A percentile compares a stretch with the other conserved stretches of the same genome.
Conservation (phyloP, 2,888 invertebrate species). For the Spilosoma lubricipeda region DNA sequence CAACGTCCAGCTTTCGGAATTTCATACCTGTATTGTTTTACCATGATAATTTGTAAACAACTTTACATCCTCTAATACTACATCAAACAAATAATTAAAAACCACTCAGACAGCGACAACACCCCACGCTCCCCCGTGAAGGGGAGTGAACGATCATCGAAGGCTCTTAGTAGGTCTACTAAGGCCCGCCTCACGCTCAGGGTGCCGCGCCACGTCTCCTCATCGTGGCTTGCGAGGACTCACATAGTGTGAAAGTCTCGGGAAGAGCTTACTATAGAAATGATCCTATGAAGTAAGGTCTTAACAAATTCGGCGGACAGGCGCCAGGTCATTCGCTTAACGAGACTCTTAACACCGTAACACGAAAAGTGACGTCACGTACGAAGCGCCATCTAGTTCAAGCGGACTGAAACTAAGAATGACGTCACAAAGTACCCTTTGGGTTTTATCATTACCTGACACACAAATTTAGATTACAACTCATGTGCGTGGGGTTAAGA, state of each 20-base stretch:
- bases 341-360: slow-evolving; percentile 23
- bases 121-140: slow-evolving; percentile 39
- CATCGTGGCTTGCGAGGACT: slow-evolving; percentile 53
- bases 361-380: slow-evolving; percentile 22
- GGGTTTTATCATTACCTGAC: too few species aligned
- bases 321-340: slow-evolving; percentile 23
- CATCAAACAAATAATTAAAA: too few species aligned
- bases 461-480: too few species aligned
- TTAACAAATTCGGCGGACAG: slow-evolving; percentile 16
- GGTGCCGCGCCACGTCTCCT: too few species aligned
- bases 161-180: too few species aligned
- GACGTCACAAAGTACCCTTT: background rate
- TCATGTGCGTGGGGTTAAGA: background rate
- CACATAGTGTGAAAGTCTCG: slow-evolving; percentile 55
- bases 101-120: slow-evolving; percentile 45
- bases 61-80: too few species aligned
- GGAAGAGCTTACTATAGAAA: slow-evolving; percentile 63
- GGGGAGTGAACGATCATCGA: slow-evolving; percentile 61
- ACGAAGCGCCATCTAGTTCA: slow-evolving; percentile 35
- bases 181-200: too few species aligned
- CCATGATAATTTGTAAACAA: too few species aligned
- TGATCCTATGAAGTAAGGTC: slow-evolving; percentile 60
- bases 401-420: background rate
- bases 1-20: too few species aligned
- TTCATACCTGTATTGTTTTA: too few species aligned